phyloP scores from a whole-genome alignment of 2,888 invertebrate species.

The Microplitis deprimator region DNA sequence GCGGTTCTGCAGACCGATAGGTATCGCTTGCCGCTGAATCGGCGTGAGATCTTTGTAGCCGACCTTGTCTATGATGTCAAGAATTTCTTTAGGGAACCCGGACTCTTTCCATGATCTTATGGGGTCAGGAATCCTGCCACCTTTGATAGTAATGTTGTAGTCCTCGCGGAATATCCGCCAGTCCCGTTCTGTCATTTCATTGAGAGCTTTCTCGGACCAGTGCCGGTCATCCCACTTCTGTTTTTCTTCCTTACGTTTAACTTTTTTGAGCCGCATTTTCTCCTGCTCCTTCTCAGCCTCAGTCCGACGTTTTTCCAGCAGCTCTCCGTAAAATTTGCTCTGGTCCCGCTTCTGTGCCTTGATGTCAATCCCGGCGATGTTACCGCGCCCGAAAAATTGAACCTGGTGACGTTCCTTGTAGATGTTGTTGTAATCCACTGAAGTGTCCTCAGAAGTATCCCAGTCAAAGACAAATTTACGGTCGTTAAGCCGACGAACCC shows the following conservation, averaged over 20 bases:
- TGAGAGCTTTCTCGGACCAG: slow-evolving; percentile 95
- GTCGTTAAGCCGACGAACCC: slow-evolving; percentile 95
- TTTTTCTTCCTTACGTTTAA: slow-evolving; percentile 96
- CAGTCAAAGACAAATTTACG: slow-evolving; percentile 99
- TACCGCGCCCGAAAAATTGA: slow-evolving; percentile 98
- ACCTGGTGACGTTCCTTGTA: slow-evolving; percentile 98
- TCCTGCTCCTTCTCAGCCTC: slow-evolving; percentile 98
- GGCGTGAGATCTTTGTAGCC: slow-evolving; percentile 99
- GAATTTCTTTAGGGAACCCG: slow-evolving; percentile 88
- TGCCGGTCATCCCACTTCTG: slow-evolving; percentile 99
- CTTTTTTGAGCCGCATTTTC: slow-evolving; percentile 91
- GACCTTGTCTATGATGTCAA: slow-evolving; percentile 94
- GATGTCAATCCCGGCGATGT: slow-evolving; percentile 98
- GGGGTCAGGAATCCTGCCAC: slow-evolving; percentile 97
- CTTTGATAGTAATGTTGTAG: slow-evolving; percentile 98
- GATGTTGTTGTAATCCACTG: slow-evolving; percentile 95
- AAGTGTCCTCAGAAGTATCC: slow-evolving; percentile 99
- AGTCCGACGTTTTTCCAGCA: slow-evolving; percentile 94
- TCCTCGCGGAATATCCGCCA: slow-evolving; percentile 99
- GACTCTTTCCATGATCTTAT: slow-evolving; percentile 96
- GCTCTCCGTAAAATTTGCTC: slow-evolving; percentile 96
- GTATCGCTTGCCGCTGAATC: slow-evolving; percentile 99
- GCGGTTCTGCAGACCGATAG: slow-evolving; percentile 94
- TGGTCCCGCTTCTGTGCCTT: slow-evolving; percentile 96
- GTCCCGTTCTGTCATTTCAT: slow-evolving; percentile 98